Conservation (phyloP, 2,888 invertebrate species). For the Synergus japonicus region DNA sequence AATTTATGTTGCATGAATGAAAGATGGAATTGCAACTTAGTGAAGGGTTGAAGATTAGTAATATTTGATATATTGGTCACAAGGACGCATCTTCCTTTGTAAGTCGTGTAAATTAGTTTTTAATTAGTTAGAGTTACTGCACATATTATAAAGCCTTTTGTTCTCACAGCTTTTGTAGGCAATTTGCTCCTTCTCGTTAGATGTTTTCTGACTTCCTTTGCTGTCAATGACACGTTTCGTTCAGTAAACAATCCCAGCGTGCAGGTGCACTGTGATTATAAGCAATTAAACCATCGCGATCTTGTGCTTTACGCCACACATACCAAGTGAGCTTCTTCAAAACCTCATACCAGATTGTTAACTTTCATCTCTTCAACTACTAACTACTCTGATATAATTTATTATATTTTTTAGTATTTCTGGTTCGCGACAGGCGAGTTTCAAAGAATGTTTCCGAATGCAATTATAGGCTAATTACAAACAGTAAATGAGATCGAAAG, state of each 20-base stretch:
- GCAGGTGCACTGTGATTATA: conserved; percentile 31
- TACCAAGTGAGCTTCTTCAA: conserved; percentile 16
- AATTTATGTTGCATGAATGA: not conserved
- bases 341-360: not conserved
- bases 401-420: conserved; percentile 2
- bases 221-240: conserved; percentile 16
- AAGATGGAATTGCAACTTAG: not conserved
- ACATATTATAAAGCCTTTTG: not conserved
- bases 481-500: too few species aligned
- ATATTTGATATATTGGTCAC: not conserved
- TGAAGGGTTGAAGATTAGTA: not conserved
- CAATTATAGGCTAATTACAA: too few species aligned
- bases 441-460: not conserved
- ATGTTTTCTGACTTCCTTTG: conserved; percentile 15
- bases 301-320: conserved; percentile 6
- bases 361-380: not conserved
- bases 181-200: conserved; percentile 17
- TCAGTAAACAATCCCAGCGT: conserved; percentile 14
- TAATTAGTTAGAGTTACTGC: conserved; percentile 11
- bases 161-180: conserved; percentile 12
- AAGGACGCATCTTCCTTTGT: not conserved
- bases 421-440: not conserved
- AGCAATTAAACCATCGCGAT: conserved; percentile 20
- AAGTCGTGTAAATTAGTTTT: not conserved
- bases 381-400: conserved; percentile 1